Base-by-base conservation (phyloP, 2,797 vertebrate genomes). In the Danio tinwini region DNA sequence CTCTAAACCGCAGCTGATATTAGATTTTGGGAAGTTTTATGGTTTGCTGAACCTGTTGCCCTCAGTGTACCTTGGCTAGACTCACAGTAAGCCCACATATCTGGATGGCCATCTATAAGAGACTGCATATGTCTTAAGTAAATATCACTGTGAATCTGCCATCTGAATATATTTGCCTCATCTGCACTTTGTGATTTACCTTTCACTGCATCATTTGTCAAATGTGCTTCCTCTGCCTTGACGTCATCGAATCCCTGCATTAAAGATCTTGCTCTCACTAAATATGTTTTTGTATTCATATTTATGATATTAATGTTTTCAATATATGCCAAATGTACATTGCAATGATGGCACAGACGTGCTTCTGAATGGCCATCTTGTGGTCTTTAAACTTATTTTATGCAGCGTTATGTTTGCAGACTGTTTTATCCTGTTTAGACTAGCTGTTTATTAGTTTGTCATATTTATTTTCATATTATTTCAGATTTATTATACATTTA, bases 61-160 rank as follows among this genome's bases (percentile, higher is more conserved):
- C 49, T 55, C 53, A 74, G 12, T 29, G 58, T 53, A 70, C 44
- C 6, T 14, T 17, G n/a, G 55, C 14, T 52, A 21, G 49, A 64
- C 52, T 74, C 19, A 21, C 40, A n/a, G 49, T 16, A 37, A 42
- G 19, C 50, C 52, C 52, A 70, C 56, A 58, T 37, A 21, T 67
- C 40, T 44, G 62, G 3, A 45, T 62, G n/a, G 42, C 55, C 50
- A 79, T 76, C 50, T 68, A 5, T 56, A 69, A 74, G 47, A 74
- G 9, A 78, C 8, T 37, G 21, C 19, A 78, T 78, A 58, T 14
- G 63, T 81, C 83, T 81, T 58, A 64, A 81, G 45, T 16, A 80
- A 71, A 78, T 78, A 84, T 78, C 82, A 84, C 82, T 84, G 85
- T 86, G 83, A 84, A 81, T 72, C 37, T 19, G 44, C 58, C 64